A percentile compares a stretch with the other conserved stretches of the same genome.
These are phyloP conservation scores for Syritta pipiens DNA, from an alignment of 2,888 invertebrate species.

Conservation along the genomic window DNA sequence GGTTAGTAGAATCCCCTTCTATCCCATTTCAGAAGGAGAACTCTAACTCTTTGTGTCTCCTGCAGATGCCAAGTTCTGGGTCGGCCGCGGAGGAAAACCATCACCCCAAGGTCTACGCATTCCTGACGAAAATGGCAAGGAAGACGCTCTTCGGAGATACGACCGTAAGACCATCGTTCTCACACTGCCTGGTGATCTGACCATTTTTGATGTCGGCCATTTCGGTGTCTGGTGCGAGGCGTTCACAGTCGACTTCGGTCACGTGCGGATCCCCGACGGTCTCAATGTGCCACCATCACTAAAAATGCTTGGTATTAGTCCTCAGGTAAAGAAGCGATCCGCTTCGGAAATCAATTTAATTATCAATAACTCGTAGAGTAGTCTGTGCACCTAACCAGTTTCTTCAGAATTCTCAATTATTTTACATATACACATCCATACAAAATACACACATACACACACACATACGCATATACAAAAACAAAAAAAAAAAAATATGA, in stretches of 20 bases:
- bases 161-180: conserved; percentile 93
- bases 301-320: conserved; percentile 95
- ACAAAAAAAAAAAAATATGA: no score
- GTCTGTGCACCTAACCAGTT: conserved; percentile 45
- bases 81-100: conserved; percentile 89
- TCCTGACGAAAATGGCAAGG: conserved; percentile 94
- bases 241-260: conserved; percentile 95
- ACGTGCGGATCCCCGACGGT: conserved; percentile 86
- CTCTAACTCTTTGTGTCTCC: background rate
- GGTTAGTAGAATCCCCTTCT: conserved; percentile 81
- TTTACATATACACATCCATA: background rate
- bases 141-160: conserved; percentile 88
- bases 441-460: background rate
- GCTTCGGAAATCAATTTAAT: conserved; percentile 68
- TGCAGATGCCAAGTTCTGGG: conserved; percentile 96
- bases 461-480: conserved; percentile 5
- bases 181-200: conserved; percentile 92
- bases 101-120: conserved; percentile 91
- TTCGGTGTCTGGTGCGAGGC: conserved; percentile 96
- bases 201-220: conserved; percentile 94
- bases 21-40: conserved; percentile 24
- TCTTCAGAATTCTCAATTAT: conserved; percentile 17
- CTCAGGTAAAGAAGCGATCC: conserved; percentile 87
- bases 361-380: conserved; percentile 74
- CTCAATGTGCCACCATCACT: conserved; percentile 93